Evolutionary conservation across 2,113 vertebrate species (phyloP), one percentile per base, ranked within the genome.

Genomic region (Pungitius pungitius): DNA sequence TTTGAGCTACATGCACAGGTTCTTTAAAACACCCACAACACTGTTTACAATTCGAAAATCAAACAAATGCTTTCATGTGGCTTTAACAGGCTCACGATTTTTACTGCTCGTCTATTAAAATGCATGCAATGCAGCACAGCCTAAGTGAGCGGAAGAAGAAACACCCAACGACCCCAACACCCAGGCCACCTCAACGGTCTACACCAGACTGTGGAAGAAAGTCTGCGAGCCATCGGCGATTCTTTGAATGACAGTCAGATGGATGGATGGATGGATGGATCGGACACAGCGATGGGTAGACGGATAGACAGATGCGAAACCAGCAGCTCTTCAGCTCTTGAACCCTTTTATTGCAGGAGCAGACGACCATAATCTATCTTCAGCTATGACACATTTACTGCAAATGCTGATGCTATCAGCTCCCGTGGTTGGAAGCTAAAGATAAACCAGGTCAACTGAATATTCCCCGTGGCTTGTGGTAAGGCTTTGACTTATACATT

Each of bases 361-460:
- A 69, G 73, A 35, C 0, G 51, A 72, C 61, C 67, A 78, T 66
- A 82, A 61, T 77, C 51, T 64, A 54, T 71, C 49, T 35, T 75
- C 56, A 40, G 71, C 59, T 63, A 47, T 85, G 84, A 80, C 83
- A 91, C 84, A 78, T 90, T 90, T 90, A 42, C 89, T 78, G 74
- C 59, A 85, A 77, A 76, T 55, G 80, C 62, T 79, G 88, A 88
- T 35, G 83, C 68, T 80, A 55, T 82, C 64, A 49, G 69, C 70
- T 83, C 69, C 30, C 45, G 80, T 77, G 84, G 80, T 89, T 84
- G 72, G 55, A 83, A 87, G 85, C 74, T 79, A 65, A 84, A 86
- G 78, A 82, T 84, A 91, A 90, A 91, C 88, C 85, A 92, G 89
- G 89, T 93, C 93, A 93, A 91, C 88, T 91, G 90, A 90, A 88